Conservation (phyloP, 2,888 invertebrate species). For the Adelphocoris suturalis region DNA sequence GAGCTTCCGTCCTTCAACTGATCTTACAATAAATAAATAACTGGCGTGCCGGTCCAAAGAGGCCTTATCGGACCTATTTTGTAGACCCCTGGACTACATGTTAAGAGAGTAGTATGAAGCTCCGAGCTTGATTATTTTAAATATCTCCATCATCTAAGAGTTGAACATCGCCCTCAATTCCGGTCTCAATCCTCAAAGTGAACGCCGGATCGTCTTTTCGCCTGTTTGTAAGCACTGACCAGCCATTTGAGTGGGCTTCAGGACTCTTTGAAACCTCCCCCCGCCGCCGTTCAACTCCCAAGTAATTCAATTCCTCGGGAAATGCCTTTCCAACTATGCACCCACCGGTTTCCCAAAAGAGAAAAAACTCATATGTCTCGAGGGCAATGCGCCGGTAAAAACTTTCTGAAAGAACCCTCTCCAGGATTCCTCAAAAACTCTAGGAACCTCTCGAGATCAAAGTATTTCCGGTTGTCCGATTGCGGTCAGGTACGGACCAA, state of each 20-base stretch:
- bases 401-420: neutral
- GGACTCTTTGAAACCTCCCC: neutral
- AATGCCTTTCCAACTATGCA: constrained; percentile 37
- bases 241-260: neutral
- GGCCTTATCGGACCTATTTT: no score
- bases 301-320: constrained; percentile 53
- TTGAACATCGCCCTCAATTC: no score
- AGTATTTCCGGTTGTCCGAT: constrained; percentile 47
- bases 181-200: neutral
- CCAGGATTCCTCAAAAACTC: constrained; percentile 39
- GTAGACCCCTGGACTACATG: no score
- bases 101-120: no score
- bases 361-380: constrained; percentile 62
- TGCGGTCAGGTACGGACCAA: constrained; percentile 62
- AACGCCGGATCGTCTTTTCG: neutral
- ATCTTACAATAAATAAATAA: no score
- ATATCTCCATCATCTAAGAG: no score
- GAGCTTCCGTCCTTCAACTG: no score
- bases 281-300: neutral
- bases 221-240: neutral
- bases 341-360: neutral
- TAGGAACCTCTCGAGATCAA: constrained; percentile 26
- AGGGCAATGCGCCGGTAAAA: constrained; percentile 23
- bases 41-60: no score
- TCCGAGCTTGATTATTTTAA: no score